phyloP scores from a whole-genome alignment of 2,797 vertebrate genomes.

The Spatula versicolor region DNA sequence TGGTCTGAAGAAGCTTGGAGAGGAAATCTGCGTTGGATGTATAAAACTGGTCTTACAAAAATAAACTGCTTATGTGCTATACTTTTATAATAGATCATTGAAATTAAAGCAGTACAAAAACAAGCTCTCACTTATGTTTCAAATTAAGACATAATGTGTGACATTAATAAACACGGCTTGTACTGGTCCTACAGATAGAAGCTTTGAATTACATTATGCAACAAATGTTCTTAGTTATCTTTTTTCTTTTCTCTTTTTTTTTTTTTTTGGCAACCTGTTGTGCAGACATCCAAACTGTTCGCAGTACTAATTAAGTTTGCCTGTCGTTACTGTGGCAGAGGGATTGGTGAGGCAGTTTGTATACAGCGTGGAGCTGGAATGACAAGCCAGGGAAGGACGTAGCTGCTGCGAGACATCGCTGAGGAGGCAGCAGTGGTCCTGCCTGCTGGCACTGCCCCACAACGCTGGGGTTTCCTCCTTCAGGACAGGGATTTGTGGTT shows the following conservation, averaged over 20 bases:
- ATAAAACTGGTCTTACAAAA: not conserved
- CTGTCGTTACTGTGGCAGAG: not conserved
- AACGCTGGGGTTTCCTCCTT: fast-evolving
- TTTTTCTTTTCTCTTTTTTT: fast-evolving
- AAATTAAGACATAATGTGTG: not conserved
- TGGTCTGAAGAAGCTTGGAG: not conserved
- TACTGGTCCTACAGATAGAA: not conserved
- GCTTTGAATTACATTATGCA: not conserved
- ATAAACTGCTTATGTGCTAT: not conserved
- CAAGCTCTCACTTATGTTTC: not conserved
- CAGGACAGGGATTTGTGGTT: not conserved
- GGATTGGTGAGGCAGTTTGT: not conserved
- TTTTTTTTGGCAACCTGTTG: not conserved
- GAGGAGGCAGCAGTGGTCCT: not conserved
- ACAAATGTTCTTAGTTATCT: slow-evolving; percentile 30
- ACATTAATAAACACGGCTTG: not conserved
- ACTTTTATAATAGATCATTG: not conserved
- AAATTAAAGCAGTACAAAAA: not conserved
- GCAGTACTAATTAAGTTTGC: not conserved
- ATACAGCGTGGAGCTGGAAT: not conserved
- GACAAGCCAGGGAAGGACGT: not conserved
- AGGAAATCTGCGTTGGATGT: not conserved
- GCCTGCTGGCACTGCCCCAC: fast-evolving
- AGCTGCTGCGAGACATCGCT: not conserved
- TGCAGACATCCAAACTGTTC: not conserved